phyloP scores from a whole-genome alignment of 2,113 vertebrate genomes.

The Pelobates fuscus region DNA sequence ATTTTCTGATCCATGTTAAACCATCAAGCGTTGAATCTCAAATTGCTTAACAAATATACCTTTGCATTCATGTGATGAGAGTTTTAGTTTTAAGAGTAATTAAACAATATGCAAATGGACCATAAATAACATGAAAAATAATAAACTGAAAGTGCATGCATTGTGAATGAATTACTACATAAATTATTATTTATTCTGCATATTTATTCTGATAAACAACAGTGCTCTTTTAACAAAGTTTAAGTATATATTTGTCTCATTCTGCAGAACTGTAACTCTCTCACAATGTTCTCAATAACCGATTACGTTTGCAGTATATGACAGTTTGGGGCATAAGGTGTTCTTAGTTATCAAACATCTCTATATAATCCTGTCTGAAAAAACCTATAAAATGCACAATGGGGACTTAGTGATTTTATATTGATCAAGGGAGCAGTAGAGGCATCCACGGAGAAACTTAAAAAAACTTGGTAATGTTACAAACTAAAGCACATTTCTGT shows the following conservation, averaged over 20 bases:
- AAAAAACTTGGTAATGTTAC: slow-evolving; percentile 3
- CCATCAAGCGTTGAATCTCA: slow-evolving; percentile 64
- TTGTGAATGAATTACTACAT: slow-evolving; percentile 7
- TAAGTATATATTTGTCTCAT: neutral
- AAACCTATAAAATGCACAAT: neutral
- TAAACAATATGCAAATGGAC: slow-evolving; percentile 58
- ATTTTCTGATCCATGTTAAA: slow-evolving; percentile 71
- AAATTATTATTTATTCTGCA: slow-evolving; percentile 1
- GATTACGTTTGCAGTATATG: neutral
- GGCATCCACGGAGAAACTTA: neutral
- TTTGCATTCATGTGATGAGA: slow-evolving; percentile 58
- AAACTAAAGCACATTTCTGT: neutral
- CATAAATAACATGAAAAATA: slow-evolving; percentile 29
- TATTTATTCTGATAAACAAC: slow-evolving; percentile 30
- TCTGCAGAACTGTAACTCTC: neutral
- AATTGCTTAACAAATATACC: slow-evolving; percentile 73
- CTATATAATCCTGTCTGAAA: neutral
- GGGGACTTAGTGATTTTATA: neutral
- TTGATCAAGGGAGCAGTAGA: neutral
- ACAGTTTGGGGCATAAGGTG: neutral
- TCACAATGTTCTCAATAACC: neutral
- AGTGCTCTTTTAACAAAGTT: neutral
- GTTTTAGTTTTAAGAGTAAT: slow-evolving; percentile 69
- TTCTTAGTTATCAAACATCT: neutral
- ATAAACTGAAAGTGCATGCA: slow-evolving; percentile 37